phyloP scores from a whole-genome alignment of 2,797 vertebrate genomes.

The Catamblyrhynchus diadema region DNA sequence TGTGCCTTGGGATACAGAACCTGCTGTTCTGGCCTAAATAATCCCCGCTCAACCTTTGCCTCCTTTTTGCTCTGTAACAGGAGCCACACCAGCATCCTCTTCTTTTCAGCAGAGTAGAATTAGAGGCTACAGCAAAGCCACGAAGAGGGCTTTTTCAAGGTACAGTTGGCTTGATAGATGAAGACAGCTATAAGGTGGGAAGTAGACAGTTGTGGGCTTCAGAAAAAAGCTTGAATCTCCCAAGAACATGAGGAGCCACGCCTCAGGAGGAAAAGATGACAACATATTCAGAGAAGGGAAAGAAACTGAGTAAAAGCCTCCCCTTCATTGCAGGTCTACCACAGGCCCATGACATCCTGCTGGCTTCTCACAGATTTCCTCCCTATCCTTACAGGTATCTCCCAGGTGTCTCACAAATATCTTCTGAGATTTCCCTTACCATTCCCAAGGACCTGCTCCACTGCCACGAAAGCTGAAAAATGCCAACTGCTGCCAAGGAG shows the following conservation, averaged over 20 bases:
- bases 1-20: neutral
- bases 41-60: neutral
- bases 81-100: neutral
- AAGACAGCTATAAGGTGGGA: neutral
- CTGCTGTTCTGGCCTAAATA: neutral
- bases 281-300: neutral
- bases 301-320: neutral
- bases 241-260: neutral
- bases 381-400: neutral
- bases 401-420: neutral
- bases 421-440: neutral
- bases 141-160: neutral
- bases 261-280: neutral
- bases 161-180: neutral
- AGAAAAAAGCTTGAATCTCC: neutral
- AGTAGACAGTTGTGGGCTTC: neutral
- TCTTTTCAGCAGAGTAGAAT: neutral
- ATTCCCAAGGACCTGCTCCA: neutral
- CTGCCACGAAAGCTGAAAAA: neutral
- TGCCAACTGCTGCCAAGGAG: conserved; percentile 5
- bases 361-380: neutral
- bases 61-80: neutral
- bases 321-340: neutral
- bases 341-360: neutral
- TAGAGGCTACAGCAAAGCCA: neutral